Conservation (phyloP, 64 coral and sea anemone genomes). For the Montipora sp. region DNA sequence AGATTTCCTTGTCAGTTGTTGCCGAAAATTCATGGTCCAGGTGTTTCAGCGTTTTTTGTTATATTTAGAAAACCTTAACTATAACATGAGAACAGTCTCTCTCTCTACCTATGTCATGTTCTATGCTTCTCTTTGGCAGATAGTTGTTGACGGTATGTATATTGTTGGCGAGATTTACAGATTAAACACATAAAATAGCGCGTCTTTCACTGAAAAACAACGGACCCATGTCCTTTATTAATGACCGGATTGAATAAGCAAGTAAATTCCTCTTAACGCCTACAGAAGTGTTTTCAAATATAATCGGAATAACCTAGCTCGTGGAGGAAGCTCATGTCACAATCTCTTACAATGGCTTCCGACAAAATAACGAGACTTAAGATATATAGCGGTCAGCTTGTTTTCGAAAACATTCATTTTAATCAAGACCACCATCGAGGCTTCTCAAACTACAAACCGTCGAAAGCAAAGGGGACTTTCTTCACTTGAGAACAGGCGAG, state of each 20-base stretch:
- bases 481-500: background rate
- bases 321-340: conserved; percentile 2
- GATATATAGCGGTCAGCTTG: background rate
- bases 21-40: background rate
- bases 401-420: background rate
- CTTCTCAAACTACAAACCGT: background rate
- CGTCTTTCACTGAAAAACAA: background rate
- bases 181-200: background rate
- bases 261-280: background rate
- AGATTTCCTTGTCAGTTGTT: background rate
- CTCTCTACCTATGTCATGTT: too few relatives aligned
- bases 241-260: background rate
- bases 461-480: background rate
- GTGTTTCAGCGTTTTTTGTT: too few relatives aligned
- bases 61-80: too few relatives aligned
- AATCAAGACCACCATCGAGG: background rate
- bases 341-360: background rate
- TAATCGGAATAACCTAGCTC: background rate
- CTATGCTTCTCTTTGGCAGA: background rate
- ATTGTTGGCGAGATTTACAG: background rate
- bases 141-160: background rate
- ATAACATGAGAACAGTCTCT: too few relatives aligned
- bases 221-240: background rate
- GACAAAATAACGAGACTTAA: background rate
- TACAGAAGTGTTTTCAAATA: background rate